Base-by-base conservation (phyloP, 2,797 vertebrate genomes). In the Balearica regulorum region DNA sequence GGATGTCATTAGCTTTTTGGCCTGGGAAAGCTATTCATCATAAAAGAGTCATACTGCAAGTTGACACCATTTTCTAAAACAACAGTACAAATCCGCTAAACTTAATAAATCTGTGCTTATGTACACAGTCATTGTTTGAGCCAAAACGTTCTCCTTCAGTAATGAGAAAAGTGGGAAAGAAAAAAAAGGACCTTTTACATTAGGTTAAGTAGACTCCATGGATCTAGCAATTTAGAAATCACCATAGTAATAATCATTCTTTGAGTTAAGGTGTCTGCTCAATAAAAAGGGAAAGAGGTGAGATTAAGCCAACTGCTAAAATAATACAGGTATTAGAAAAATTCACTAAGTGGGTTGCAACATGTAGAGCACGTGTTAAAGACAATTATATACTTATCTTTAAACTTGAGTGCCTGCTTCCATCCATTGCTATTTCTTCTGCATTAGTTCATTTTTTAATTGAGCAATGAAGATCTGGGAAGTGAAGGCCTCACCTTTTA, bases 1-100 rank as follows among this genome's bases (percentile, higher is more conserved):
- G 49, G 72, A 25, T 95, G 90, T 86, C 94, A 79, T 95, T 89
- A 95, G 79, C 83, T 94, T 76, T 37, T 86, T 84, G 87, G 89
- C 51, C 96, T 58, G 49, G 73, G 78, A 96, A 95, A 75, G 57
- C 44, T 75, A 37, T 69, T 91, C 49, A 71, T 91, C 69, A 93
- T 84, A 39, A 79, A 79, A 88, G 94, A 97, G 75, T 49, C 93
- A 62, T 21, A 14, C 46, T 72, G 49, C 25, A 87, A 37, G 89
- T 39, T 89, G 87, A 94, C 92, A 96, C 35, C 58, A 53, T 75
- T 91, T 86, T 83, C 51, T 81, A 83, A 78, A 90, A 95, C 80
- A 94, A 90, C 83, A 80, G 71, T 44, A 81, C 43, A 92, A 93
- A 92, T 85, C 76, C 43, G 33, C 82, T 72, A 55, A 75, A 92